Evolutionary conservation across 2,113 vertebrate genomes (phyloP), one percentile per base, ranked within the genome.

Genomic region (Mixornis gularis): DNA sequence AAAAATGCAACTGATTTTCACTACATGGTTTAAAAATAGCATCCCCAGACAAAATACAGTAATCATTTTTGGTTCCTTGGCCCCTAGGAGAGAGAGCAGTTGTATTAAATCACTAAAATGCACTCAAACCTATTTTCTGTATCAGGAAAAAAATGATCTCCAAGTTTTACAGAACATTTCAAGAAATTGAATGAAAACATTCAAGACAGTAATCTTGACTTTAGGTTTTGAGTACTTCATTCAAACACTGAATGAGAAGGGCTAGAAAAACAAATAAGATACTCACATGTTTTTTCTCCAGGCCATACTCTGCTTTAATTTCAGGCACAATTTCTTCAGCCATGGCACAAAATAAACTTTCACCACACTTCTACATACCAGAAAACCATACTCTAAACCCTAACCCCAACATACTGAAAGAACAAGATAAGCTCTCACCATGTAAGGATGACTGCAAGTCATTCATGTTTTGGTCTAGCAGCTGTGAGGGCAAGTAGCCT

Each of bases 401-500:
- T 51, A 68, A 81, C 46, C 3, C 17, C 7, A 66, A 17, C 48
- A n/a, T 1, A 18, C 6, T 17, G 58, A 63, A 3, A 79, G 62
- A 87, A 68, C 22, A 38, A 64, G 53, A 72, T 18, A 32, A 92
- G 38, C 14, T 85, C 95, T 96, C 63, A 96, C 99, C 98, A 92
- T 98, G 96, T 56, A 97, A 90, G 26, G 98, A 97, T 3, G 98
- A 98, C 95, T 98, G 98, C 38, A 97, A 95, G 68, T 98, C 97
- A 76, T 98, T 98, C 96, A 98, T 97, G 92, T 98, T 98, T 97
- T 98, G 98, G 97, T 99, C 99, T 94, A 99, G 93, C 30, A 99
- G 98, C 93, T 99, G 98, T 5, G 99, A 99, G 7, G 99, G 99
- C 36, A 99, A 97, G 94, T 99, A 99, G 79, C 98, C 98, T 20